phyloP scores from a whole-genome alignment of 1,140 invertebrate species.

The Drosophila nigromelanica region DNA sequence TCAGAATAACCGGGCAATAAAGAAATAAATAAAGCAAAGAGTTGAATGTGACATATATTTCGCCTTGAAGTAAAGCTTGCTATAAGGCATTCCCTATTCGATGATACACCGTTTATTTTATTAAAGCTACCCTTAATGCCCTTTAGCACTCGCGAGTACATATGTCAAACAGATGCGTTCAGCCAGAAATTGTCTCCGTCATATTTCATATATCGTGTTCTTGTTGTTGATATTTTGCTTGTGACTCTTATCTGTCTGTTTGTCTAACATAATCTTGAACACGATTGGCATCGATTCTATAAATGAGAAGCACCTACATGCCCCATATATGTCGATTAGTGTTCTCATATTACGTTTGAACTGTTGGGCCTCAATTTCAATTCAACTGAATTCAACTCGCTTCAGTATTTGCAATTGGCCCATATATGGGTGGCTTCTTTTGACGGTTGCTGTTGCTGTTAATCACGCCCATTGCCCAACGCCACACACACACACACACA shows the following conservation, averaged over 20 bases:
- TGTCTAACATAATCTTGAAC: neutral
- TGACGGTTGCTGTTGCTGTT: constrained; percentile 30
- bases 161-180: constrained; percentile 20
- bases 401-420: constrained; percentile 23
- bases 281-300: constrained; percentile 20
- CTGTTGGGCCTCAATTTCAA: constrained; percentile 1
- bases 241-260: neutral
- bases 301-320: constrained; percentile 15
- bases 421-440: constrained; percentile 15
- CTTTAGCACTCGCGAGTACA: neutral
- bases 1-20: no score
- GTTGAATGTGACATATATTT: no score
- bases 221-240: constrained; percentile 11
- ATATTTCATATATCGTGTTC: neutral
- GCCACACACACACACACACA: constrained; percentile 17
- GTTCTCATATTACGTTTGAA: constrained; percentile 17
- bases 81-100: neutral
- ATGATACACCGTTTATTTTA: neutral
- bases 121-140: neutral
- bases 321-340: constrained; percentile 16
- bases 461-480: constrained; percentile 43
- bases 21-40: no score
- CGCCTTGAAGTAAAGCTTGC: no score
- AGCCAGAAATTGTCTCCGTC: constrained; percentile 24
- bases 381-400: constrained; percentile 6